Evolutionary conservation across 2,113 vertebrate genomes (phyloP), one percentile per base, ranked within the genome.

Genomic region (Seriola quinqueradiata): DNA sequence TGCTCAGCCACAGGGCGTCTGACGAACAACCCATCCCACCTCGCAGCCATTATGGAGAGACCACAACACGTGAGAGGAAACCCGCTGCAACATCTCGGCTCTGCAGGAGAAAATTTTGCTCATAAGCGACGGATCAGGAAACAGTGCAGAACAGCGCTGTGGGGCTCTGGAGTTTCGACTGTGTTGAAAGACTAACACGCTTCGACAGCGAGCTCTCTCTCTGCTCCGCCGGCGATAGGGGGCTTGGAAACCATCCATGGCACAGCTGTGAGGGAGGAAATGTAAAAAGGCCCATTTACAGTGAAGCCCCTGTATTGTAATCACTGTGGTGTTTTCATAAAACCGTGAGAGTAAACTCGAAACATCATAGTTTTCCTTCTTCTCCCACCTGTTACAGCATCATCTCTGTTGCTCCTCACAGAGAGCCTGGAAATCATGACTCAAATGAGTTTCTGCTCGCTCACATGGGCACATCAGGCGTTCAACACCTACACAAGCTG

Each of bases 401-500:
- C 67, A 76, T 83, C 75, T 70, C 52, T 80, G 61, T 66, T 88
- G 57, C 65, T 83, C 40, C 58, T 82, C 66, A 25, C 68, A 42
- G 42, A 80, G 50, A 77, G 23, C 25, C 46, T 17, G 8, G 23
- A 84, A 86, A 72, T 72, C 70, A 80, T 87, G 82, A 89, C 81
- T 90, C 87, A 90, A 71, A 74, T 8, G 0, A 52, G 57, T 75
- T 70, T 25, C 48, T n/a, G 28, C 34, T 71, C 9, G 17, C 77
- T 70, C 57, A n/a, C 73, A 82, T 77, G 36, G 3, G 19, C 48
- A 70, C 81, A 79, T 70, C 84, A 79, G 86, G 74, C 21, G 28
- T 80, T 79, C 68, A 64, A 77, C 90, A 86, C 87, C 89, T 83
- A 85, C 92, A 89, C 83, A 72, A 44, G 69, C 55, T 64, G 19